Evolutionary conservation across 2,113 vertebrate genomes (phyloP).

Genomic region (Cyprinodon variegatus): DNA sequence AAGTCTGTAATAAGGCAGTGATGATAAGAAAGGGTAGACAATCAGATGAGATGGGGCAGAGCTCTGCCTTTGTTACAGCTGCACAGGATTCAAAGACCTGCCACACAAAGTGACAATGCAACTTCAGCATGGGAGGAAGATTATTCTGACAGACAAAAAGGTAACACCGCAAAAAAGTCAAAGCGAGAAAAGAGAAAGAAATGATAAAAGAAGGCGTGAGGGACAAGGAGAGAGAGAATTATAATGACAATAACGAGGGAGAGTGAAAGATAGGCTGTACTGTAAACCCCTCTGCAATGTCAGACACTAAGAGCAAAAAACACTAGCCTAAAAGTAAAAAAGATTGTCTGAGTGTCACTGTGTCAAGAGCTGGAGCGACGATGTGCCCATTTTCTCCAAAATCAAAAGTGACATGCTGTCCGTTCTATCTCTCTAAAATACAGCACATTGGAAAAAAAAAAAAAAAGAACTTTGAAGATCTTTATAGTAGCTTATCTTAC

Average conservation of each 20-base stretch:
- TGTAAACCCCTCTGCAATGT: conserved; percentile 33
- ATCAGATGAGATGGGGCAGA: conserved; percentile 32
- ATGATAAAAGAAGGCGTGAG: not conserved
- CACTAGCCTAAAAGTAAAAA: conserved; percentile 17
- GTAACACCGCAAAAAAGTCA: conserved; percentile 24
- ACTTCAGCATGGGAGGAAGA: conserved; percentile 17
- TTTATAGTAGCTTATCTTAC: not conserved
- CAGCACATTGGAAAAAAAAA: not conserved
- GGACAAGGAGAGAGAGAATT: conserved; percentile 8
- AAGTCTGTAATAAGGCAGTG: conserved; percentile 33
- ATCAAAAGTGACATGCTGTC: conserved; percentile 12
- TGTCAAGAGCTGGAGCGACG: conserved; percentile 29
- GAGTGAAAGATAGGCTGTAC: conserved; percentile 31
- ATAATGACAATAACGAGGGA: conserved; percentile 41
- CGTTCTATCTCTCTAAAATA: not conserved
- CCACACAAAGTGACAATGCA: conserved; percentile 56
- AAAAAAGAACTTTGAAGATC: not conserved
- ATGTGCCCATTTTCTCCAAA: conserved; percentile 35
- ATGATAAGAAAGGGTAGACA: conserved; percentile 24
- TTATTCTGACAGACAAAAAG: conserved; percentile 19
- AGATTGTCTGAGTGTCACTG: conserved; percentile 17
- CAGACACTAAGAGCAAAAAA: conserved; percentile 31
- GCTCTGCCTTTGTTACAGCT: conserved; percentile 38
- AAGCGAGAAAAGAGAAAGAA: conserved; percentile 13
- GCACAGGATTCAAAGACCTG: conserved; percentile 56